Base-by-base conservation (phyloP, 1,140 invertebrate genomes). In the Drosophila nannoptera region DNA sequence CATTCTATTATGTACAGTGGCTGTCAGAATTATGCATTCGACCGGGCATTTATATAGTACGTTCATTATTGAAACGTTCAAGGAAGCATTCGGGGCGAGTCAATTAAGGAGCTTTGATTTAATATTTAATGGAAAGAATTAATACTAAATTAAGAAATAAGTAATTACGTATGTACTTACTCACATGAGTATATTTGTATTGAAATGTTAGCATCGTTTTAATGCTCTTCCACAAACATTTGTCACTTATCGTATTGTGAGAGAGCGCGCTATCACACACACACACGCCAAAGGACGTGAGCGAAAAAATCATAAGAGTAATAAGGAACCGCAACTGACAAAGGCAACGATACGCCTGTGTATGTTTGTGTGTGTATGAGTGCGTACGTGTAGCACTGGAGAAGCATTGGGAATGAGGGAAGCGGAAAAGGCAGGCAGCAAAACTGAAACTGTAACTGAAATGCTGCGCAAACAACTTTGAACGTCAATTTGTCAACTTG, bases 401-500 rank as follows among this genome's bases (percentile, higher is more conserved):
- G 60, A 52, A 62, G 16, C 43, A 48, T 22, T 31, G 40, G 31
- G 40, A 32, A 63, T 16, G 46, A 50, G 46, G 55, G 29, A 70
- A 22, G 58, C 60, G 36, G 67, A 56, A 71, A 64, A 80, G 72
- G 71, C 60, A 82, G 71, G 70, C 62, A 82, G 62, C 55, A 63
- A 68, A 81, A 81, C 82, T 68, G 65, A 81, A 87, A 86, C 69
- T 84, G 81, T 75, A 72, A 81, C 81, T 81, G 77, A 84, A 84
- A 86, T 77, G 81, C 81, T 86, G 81, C 82, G 81, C 81, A 84
- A 84, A 84, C 81, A 84, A 84, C 81, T 86, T 86, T 86, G 82
- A 75, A 87, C 82, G 82, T 86, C 81, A 86, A 86, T 86, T 86
- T 86, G 81, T 86, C 81, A 86, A 86, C 81, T 81, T 69, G 68